A percentile compares a stretch with the other conserved stretches of the same genome.
phyloP scores from a whole-genome alignment of 2,888 invertebrate species.

The Lasioglossum oenotherae region DNA sequence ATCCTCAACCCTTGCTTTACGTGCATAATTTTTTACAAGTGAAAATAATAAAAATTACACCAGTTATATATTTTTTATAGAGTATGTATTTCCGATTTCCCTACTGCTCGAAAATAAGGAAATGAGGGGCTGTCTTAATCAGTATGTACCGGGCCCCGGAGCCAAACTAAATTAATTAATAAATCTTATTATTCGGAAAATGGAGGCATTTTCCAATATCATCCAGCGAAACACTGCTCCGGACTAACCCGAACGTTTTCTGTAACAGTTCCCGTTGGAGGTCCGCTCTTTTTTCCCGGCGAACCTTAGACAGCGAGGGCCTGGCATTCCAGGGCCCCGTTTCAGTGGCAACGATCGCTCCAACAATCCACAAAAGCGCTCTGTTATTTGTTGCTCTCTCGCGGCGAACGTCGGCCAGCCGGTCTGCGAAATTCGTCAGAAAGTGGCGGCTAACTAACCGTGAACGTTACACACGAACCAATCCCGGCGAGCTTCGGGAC shows the following conservation, averaged over 20 bases:
- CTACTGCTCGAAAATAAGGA: no score
- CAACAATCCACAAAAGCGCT: constrained; percentile 38
- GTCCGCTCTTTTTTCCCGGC: neutral
- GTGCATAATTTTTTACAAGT: no score
- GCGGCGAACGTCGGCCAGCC: neutral
- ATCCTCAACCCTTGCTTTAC: no score
- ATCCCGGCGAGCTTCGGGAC: constrained; percentile 4
- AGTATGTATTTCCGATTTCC: no score
- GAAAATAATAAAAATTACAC: no score
- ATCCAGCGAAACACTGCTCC: no score
- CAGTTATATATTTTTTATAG: no score
- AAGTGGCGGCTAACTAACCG: constrained; percentile 17
- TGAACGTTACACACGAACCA: constrained; percentile 17
- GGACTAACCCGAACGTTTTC: neutral
- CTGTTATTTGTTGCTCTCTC: constrained; percentile 29
- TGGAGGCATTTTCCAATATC: neutral
- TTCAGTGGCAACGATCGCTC: constrained; percentile 26
- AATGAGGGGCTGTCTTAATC: no score
- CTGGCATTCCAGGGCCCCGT: neutral
- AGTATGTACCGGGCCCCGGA: no score
- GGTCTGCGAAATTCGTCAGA: constrained; percentile 25
- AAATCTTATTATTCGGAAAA: neutral
- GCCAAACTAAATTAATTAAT: no score
- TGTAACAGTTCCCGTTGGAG: neutral
- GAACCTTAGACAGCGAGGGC: neutral